Percentiles rank a stretch among this genome's conserved stretches.
phyloP scores from a whole-genome alignment of 2,888 invertebrate genomes.

The Elmis aenea region DNA sequence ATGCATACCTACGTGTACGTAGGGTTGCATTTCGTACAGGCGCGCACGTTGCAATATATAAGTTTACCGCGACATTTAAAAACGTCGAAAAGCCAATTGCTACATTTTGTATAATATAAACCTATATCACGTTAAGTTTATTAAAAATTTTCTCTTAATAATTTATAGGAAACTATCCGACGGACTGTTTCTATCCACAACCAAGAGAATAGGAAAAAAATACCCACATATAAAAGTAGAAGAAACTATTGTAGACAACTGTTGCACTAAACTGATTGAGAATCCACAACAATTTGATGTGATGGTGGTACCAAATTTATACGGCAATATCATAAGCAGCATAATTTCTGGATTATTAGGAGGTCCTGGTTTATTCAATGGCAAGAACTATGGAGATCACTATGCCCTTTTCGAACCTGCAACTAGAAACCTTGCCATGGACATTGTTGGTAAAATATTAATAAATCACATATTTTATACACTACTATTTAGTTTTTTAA shows the following conservation, averaged over 20 bases:
- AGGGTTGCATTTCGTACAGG: no score
- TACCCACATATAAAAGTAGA: conserved; percentile 35
- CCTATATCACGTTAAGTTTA: no score
- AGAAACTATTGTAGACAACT: conserved; percentile 36
- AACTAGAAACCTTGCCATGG: conserved; percentile 19
- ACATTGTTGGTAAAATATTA: conserved; percentile 8
- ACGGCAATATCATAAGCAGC: conserved; percentile 37
- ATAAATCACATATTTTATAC: no score
- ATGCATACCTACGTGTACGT: no score
- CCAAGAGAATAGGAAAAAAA: conserved; percentile 29
- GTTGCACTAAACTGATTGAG: conserved; percentile 35
- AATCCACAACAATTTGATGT: conserved; percentile 37
- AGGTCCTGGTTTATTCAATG: conserved; percentile 36
- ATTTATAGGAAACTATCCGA: conserved; percentile 39
- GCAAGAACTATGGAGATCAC: conserved; percentile 34
- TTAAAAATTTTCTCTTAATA: no score
- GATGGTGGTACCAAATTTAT: conserved; percentile 38
- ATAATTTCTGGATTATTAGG: conserved; percentile 37
- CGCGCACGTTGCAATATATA: no score
- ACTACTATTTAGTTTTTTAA: no score
- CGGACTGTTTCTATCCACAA: conserved; percentile 37
- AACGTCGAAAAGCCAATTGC: neutral
- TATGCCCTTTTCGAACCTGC: conserved; percentile 40
- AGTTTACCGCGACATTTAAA: neutral
- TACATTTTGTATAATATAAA: neutral